phyloP scores from a whole-genome alignment of 2,888 invertebrate species.

The Hylaea fasciaria region DNA sequence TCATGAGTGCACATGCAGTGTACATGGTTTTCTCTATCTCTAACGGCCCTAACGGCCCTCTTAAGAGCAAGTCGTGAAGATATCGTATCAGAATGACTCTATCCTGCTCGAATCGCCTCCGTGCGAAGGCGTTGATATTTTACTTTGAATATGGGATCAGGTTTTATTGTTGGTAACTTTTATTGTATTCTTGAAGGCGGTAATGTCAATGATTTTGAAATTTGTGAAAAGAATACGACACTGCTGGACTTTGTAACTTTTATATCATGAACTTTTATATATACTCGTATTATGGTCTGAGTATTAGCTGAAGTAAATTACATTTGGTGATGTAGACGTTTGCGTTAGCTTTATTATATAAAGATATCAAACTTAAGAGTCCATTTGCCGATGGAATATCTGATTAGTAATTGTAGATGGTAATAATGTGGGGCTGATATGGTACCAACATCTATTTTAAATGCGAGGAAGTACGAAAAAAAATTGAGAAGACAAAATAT shows the following conservation, averaged over 20 bases:
- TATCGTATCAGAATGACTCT: conserved; percentile 67
- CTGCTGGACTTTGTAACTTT: neutral
- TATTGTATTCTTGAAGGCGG: neutral
- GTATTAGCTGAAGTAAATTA: no score
- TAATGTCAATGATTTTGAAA: neutral
- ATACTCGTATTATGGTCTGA: no score
- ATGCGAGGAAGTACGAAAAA: no score
- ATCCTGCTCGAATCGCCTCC: conserved; percentile 48
- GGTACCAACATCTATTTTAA: no score
- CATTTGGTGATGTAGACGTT: no score
- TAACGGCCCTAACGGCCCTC: conserved; percentile 65
- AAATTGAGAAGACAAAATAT: no score
- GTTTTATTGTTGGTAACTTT: conserved; percentile 15
- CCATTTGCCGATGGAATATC: no score
- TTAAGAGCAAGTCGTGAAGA: conserved; percentile 58
- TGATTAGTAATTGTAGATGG: no score
- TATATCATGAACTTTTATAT: no score
- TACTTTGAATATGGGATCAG: conserved; percentile 22
- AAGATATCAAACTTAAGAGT: no score
- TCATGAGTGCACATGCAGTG: conserved; percentile 63
- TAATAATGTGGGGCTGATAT: no score
- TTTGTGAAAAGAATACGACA: neutral
- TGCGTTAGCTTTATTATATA: no score
- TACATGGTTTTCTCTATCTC: conserved; percentile 66
- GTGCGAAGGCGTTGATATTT: conserved; percentile 34